These are phyloP conservation scores for Catostylus mosaicus DNA, from an alignment of 30 jellyfish, hydroid and myxozoan species.

Conservation along the genomic window DNA sequence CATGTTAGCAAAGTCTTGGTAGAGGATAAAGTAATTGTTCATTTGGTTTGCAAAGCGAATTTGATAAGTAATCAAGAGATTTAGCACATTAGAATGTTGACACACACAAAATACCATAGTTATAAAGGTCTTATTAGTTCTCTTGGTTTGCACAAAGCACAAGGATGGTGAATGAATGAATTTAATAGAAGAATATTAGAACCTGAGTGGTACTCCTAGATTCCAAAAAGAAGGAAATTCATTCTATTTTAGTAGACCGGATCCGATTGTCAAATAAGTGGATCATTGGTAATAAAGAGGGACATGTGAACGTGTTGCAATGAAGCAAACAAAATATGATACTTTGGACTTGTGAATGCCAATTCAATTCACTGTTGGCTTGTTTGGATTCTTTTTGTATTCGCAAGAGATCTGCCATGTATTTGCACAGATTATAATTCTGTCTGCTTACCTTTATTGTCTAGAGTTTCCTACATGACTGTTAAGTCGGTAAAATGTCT, in stretches of 20 bases:
- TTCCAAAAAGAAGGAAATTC: background rate
- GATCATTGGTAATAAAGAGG: background rate
- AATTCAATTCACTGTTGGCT: background rate
- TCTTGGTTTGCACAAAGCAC: background rate
- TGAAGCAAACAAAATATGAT: background rate
- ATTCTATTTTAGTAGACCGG: background rate
- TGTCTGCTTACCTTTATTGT: background rate
- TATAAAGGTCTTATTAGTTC: background rate
- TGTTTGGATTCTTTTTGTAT: constrained; percentile 19
- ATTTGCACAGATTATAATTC: background rate
- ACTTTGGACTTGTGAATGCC: background rate
- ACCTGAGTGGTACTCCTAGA: background rate
- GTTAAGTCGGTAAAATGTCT: background rate
- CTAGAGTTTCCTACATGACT: background rate
- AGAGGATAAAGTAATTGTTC: background rate
- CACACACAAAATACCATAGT: background rate
- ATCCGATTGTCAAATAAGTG: background rate
- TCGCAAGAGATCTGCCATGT: background rate
- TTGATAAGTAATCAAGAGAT: background rate
- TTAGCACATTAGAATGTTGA: background rate
- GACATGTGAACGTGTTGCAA: background rate
- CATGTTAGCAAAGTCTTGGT: background rate
- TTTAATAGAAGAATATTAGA: too few relatives aligned
- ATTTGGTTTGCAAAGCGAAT: background rate
- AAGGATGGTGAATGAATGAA: background rate